phyloP scores from a whole-genome alignment of 2,888 invertebrate genomes.

The Barypeithes pellucidus region DNA sequence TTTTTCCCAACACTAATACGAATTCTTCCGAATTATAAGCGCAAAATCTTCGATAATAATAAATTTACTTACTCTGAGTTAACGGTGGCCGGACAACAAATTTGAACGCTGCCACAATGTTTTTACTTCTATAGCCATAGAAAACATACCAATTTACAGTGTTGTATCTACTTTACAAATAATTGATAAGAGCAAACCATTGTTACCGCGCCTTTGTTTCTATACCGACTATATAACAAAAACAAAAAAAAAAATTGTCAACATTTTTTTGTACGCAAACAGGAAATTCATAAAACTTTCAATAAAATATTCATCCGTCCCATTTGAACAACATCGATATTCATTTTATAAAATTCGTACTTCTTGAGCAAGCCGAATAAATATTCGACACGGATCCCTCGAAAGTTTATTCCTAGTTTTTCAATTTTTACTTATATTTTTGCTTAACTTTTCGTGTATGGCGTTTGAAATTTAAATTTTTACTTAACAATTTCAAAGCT shows the following conservation, averaged over 20 bases:
- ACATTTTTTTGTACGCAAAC: not conserved
- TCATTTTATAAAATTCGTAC: slow-evolving; percentile 39
- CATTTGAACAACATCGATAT: slow-evolving; percentile 42
- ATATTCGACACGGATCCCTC: slow-evolving; percentile 47
- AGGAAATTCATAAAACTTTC: slow-evolving; percentile 22
- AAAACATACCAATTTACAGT: too few relatives aligned
- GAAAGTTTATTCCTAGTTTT: slow-evolving; percentile 49
- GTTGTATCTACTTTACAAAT: too few relatives aligned
- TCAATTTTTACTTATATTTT: slow-evolving; percentile 52
- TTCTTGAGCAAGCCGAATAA: slow-evolving; percentile 37
- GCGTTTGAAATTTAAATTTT: slow-evolving; percentile 46
- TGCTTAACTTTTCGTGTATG: slow-evolving; percentile 30
- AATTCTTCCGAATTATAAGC: too few relatives aligned
- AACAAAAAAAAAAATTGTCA: not conserved
- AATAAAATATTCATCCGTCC: slow-evolving; percentile 41
- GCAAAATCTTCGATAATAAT: too few relatives aligned
- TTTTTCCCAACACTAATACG: too few relatives aligned
- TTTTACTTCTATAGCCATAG: too few relatives aligned
- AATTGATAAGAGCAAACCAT: too few relatives aligned
- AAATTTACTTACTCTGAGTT: too few relatives aligned
- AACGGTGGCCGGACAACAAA: too few relatives aligned
- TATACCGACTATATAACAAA: too few relatives aligned
- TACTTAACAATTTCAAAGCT: slow-evolving; percentile 35
- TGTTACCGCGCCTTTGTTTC: too few relatives aligned
- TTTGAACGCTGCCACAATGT: too few relatives aligned